Conservation (phyloP, 1,140 invertebrate genomes). For the Eubasilissa regina region DNA sequence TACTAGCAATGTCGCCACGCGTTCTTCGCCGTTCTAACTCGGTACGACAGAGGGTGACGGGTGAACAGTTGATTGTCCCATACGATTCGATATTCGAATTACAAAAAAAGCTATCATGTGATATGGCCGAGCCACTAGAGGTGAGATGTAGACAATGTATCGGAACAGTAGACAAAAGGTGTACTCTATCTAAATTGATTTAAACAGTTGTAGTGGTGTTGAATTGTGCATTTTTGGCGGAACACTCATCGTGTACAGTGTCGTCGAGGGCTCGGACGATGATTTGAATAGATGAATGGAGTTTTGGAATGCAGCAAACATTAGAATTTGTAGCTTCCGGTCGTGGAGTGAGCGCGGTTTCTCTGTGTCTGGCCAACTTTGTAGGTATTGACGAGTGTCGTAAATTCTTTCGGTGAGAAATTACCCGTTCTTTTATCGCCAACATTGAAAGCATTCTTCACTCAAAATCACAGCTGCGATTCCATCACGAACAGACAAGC, state of each 20-base stretch:
- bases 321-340: conserved; percentile 41
- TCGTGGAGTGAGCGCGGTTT: not conserved
- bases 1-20: conserved; percentile 36
- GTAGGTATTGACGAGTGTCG: not conserved
- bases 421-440: too few relatives aligned
- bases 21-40: conserved; percentile 12
- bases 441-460: too few relatives aligned
- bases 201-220: not conserved
- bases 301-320: conserved; percentile 28
- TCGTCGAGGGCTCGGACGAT: not conserved
- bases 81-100: conserved; percentile 19
- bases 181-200: not conserved
- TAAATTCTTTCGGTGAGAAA: too few relatives aligned
- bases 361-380: not conserved
- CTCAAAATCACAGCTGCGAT: too few relatives aligned
- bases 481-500: too few relatives aligned
- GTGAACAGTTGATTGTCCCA: not conserved
- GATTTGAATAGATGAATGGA: conserved; percentile 37
- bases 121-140: conserved; percentile 8
- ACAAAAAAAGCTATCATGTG: conserved; percentile 20
- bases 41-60: conserved; percentile 19
- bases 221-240: conserved; percentile 13
- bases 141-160: not conserved
- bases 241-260: not conserved
- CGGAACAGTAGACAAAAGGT: conserved; percentile 3